Evolutionary conservation across 1,140 invertebrate species (phyloP).

Genomic region (Asbolus verrucosus): DNA sequence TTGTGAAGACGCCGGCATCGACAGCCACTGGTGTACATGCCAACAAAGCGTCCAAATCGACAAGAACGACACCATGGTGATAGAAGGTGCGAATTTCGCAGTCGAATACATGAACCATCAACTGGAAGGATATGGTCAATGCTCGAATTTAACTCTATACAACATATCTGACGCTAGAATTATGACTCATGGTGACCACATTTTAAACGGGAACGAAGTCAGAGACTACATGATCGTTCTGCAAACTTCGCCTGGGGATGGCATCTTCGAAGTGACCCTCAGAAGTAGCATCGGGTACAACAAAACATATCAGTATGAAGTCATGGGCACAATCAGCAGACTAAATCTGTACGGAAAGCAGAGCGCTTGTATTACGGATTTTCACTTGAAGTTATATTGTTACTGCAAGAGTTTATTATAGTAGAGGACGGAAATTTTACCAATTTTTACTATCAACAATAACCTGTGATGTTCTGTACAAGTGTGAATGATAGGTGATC

Average conservation of each 20-base stretch:
- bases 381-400: constrained; percentile 82
- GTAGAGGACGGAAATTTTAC: too few species aligned
- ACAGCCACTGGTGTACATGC: constrained; percentile 88
- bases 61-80: constrained; percentile 66
- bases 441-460: too few species aligned
- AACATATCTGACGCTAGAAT: constrained; percentile 70
- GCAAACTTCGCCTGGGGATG: constrained; percentile 75
- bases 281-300: constrained; percentile 55
- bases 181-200: constrained; percentile 64
- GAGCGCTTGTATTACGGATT: constrained; percentile 81
- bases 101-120: constrained; percentile 74
- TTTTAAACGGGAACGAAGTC: constrained; percentile 64
- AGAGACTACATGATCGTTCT: constrained; percentile 77
- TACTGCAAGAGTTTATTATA: constrained; percentile 72
- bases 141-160: constrained; percentile 69
- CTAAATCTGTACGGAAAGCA: constrained; percentile 85
- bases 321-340: constrained; percentile 79
- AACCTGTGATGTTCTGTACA: too few species aligned
- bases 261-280: constrained; percentile 82
- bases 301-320: constrained; percentile 41
- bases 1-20: constrained; percentile 80
- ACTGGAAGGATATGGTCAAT: constrained; percentile 71
- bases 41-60: constrained; percentile 71
- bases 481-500: too few species aligned
- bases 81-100: constrained; percentile 68